Evolutionary conservation across 64 coral and sea anemone genomes (phyloP).

Genomic region (Montipora cactus): DNA sequence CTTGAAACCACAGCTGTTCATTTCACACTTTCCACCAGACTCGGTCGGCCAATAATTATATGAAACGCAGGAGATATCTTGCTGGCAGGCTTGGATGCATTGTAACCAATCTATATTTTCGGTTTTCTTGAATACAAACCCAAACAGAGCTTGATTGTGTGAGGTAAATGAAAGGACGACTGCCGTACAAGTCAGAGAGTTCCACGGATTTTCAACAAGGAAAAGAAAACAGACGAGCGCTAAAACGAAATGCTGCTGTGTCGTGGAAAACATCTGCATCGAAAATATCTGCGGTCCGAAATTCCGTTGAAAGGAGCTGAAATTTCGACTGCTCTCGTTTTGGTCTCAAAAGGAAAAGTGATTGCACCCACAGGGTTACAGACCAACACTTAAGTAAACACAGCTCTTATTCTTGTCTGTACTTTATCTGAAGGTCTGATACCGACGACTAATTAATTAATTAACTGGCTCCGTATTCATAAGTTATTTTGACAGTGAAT

Average conservation of each 20-base stretch:
- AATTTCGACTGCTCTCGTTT: neutral
- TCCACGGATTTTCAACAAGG: neutral
- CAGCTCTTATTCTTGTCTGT: too few relatives aligned
- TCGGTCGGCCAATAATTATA: constrained; percentile 10
- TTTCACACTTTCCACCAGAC: neutral
- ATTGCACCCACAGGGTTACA: neutral
- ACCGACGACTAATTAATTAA: too few relatives aligned
- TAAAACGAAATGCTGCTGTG: neutral
- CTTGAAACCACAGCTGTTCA: constrained; percentile 43
- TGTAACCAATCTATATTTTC: constrained; percentile 30
- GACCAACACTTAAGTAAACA: too few relatives aligned
- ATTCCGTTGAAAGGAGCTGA: neutral
- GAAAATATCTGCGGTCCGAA: neutral
- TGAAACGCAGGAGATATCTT: constrained; percentile 16
- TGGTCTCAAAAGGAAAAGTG: neutral
- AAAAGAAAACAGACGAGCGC: neutral
- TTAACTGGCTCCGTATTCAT: too few relatives aligned
- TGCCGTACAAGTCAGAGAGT: neutral
- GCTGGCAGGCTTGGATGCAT: constrained; percentile 26
- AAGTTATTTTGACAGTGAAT: too few relatives aligned
- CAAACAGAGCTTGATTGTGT: neutral
- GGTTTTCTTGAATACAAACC: neutral
- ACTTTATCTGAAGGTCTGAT: too few relatives aligned
- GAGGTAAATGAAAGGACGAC: neutral
- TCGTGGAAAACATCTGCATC: neutral